Base-by-base conservation (phyloP, 2,797 vertebrate genomes). In the Ctenopoma kingsleyae region DNA sequence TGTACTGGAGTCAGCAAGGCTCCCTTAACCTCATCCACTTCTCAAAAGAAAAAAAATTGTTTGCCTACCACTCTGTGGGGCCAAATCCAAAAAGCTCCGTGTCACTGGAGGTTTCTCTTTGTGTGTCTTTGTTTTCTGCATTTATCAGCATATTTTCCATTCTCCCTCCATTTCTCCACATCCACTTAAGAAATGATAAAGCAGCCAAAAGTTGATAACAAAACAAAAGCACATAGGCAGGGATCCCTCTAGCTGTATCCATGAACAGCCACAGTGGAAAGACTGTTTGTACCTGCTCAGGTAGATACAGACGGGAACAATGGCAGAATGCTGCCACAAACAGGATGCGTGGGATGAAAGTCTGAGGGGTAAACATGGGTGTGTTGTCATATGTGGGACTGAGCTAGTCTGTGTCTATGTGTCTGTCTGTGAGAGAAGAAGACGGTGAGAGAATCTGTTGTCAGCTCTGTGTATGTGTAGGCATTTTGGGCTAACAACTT, bases 301-400 rank as follows among this genome's bases (percentile, higher is more conserved):
- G 86, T 88, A 81, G 74, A 89, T 70, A 78, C 61, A 48, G 43
- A 70, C 20, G 1, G 48, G 56, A 78, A 90, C 83, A 89, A 90
- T 79, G 66, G 74, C 60, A 25, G 83, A 40, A 79, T 65, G 80
- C 76, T 76, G 71, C 84, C 36, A 41, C 87, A 91, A 91, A 93
- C 91, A 93, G 88, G 92, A 93, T 92, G 89, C 20, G 76, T 54
- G 71, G 78, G 84, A 76, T 76, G 74, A 67, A 78, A 65, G 71
- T 69, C 71, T 51, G 53, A 36, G 64, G 63, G 68, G 81, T 90
- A 92, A 92, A 92, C 91, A 92, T 25, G 49, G 71, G 49, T 32
- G 41, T 89, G 87, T 77, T 92, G 91, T 92, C 87, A 91, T 87
- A 90, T 91, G 90, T 87, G 90, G 89, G 89, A 82, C 70, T 71